Conservation (phyloP, 2,888 invertebrate genomes). For the Tortrix viridana region DNA sequence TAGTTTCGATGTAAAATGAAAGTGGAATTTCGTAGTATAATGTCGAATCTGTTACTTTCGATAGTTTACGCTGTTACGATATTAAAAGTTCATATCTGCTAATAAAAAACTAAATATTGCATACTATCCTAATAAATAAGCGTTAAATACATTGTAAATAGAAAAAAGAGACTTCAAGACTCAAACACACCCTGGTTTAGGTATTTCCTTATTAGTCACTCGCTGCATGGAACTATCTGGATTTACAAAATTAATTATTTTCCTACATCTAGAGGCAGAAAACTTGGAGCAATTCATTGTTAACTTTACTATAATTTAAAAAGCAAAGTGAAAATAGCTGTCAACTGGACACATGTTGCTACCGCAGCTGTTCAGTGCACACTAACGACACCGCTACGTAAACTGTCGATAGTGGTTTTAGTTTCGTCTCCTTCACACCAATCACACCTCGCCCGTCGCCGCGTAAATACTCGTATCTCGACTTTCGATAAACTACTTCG, state of each 20-base stretch:
- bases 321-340: not conserved
- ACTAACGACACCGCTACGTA: not conserved
- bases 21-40: not conserved
- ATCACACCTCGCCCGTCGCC: not conserved
- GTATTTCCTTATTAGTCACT: not conserved
- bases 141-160: not conserved
- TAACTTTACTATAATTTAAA: not conserved
- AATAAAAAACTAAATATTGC: not conserved
- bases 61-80: too few species aligned
- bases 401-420: conserved; percentile 2
- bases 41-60: not conserved
- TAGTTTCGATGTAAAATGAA: not conserved
- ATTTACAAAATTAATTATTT: not conserved
- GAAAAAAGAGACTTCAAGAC: not conserved
- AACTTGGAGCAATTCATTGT: not conserved
- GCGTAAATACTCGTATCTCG: not conserved
- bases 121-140: not conserved
- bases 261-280: not conserved
- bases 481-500: not conserved
- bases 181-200: not conserved
- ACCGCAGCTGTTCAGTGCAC: not conserved
- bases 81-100: not conserved
- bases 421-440: not conserved
- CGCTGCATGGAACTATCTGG: not conserved
- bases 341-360: not conserved